Conservation (phyloP, 2,888 invertebrate genomes). For the Nemoura dubitans region DNA sequence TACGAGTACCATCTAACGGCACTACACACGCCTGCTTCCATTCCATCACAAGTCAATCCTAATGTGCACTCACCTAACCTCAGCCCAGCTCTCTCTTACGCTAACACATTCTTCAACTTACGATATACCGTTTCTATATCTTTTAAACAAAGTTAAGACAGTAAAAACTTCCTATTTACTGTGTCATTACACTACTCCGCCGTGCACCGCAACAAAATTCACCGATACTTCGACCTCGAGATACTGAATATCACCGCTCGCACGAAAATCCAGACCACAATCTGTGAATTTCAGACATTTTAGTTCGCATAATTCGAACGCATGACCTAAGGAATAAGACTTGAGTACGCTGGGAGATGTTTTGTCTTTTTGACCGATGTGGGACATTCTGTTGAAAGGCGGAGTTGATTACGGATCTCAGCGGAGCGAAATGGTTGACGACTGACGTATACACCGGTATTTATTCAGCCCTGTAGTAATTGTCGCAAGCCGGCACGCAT, state of each 20-base stretch:
- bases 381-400: background rate
- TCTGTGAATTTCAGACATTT: background rate
- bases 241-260: background rate
- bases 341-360: background rate
- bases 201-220: conserved; percentile 27
- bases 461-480: background rate
- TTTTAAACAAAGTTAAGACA: conserved; percentile 7
- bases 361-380: background rate
- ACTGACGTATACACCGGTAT: background rate
- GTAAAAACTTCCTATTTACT: conserved; percentile 22
- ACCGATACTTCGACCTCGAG: conserved; percentile 16
- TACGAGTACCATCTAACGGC: background rate
- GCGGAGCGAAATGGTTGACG: background rate
- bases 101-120: conserved; percentile 25
- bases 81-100: background rate
- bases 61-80: conserved; percentile 12
- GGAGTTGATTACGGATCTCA: background rate
- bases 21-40: background rate
- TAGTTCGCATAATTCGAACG: background rate
- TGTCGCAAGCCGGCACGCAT: background rate
- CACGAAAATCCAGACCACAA: background rate
- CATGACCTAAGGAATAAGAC: background rate
- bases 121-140: conserved; percentile 27
- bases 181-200: conserved; percentile 17
- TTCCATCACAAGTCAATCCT: conserved; percentile 4